phyloP scores from a whole-genome alignment of 2,888 invertebrate species.

The Junonia oenone region DNA sequence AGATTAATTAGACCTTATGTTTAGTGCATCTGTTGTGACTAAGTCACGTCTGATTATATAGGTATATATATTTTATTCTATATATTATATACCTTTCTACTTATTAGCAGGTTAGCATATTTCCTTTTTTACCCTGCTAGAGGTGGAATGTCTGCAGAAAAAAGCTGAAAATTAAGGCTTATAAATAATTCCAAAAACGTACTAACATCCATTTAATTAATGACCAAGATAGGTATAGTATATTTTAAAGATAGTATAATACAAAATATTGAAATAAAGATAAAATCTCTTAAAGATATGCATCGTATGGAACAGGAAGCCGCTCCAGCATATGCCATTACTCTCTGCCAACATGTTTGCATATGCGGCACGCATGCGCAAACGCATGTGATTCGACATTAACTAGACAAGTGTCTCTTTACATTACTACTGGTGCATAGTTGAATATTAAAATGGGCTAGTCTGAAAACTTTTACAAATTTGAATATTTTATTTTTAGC shows the following conservation, averaged over 20 bases:
- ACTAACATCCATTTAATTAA: background rate
- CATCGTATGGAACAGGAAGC: background rate
- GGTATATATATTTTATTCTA: too few relatives aligned
- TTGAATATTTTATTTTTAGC: background rate
- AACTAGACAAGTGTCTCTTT: conserved; percentile 46
- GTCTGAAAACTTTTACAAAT: background rate
- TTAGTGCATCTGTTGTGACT: too few relatives aligned
- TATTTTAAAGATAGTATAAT: too few relatives aligned
- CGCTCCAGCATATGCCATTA: background rate
- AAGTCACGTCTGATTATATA: too few relatives aligned
- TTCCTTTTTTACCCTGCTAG: too few relatives aligned
- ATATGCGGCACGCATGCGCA: conserved; percentile 28
- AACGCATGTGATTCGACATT: conserved; percentile 43
- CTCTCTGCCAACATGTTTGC: background rate
- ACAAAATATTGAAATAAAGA: background rate
- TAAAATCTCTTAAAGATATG: background rate
- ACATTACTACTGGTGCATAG: conserved; percentile 20
- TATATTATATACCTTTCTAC: too few relatives aligned
- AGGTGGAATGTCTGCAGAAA: too few relatives aligned
- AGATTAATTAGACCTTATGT: too few relatives aligned
- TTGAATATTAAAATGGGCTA: background rate
- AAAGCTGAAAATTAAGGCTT: too few relatives aligned
- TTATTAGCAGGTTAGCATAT: too few relatives aligned
- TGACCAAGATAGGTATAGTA: background rate
- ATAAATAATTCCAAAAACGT: too few relatives aligned